Evolutionary conservation across 2,888 invertebrate genomes (phyloP), one percentile per base, ranked within the genome.

Genomic region (Anoplius nigerrimus): DNA sequence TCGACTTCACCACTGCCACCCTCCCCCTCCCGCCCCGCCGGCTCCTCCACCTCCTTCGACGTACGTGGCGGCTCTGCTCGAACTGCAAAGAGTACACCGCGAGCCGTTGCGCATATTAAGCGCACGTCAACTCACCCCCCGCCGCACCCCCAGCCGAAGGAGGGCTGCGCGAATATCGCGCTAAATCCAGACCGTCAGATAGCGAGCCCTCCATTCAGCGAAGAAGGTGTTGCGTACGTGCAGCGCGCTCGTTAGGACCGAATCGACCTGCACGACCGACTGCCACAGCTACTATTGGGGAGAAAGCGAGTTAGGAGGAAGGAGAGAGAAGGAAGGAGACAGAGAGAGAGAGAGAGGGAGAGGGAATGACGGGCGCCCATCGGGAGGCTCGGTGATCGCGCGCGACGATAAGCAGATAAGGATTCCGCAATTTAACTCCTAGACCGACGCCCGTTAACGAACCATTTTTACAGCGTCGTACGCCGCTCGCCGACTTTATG

Each of bases 401-500:
- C 22, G 46, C 57, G 48, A n/a, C 57, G 43, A 22, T 53, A 46
- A 65, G 20, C 6, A 24, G 56, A 20, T 45, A 46, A 52, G 62
- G 70, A 16, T 21, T 55, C 43, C 27, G 60, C 66, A 70, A 74
- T 77, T 34, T 34, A 34, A 34, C 34, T 13, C 11, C 6, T 34
- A 34, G 34, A 34, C 34, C 27, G 27, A 2, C 27, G 34, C 8
- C 34, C 34, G 34, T 34, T 34, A 34, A 34, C 34, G 34, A 34
- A 34, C 34, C 34, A 11, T 34, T 34, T 34, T 34, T 34, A 34
- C 34, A 13, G 34, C 27, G 4, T 27, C n/a, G n/a, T 27, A 2
- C 27, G 4, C 27, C 27, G 27, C 27, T 27, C 27, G 27, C 27
- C 6, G n/a, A 27, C 27, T 27, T 27, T 27, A 27, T 27, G 27